Conservation (phyloP, 2,797 vertebrate genomes). For the Pseudopleuronectes americanus region DNA sequence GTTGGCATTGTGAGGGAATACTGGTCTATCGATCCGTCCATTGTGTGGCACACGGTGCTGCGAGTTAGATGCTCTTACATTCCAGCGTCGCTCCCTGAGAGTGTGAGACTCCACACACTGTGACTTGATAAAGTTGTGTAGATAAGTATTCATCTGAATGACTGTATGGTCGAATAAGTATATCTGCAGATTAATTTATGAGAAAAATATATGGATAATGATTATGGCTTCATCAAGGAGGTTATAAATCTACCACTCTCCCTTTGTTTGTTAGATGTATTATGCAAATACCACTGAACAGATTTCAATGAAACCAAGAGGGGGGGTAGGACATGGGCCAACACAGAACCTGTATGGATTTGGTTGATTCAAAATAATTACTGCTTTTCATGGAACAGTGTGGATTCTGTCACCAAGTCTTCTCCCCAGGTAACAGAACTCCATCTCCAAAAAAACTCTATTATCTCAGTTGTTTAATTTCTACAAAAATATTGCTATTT, state of each 20-base stretch:
- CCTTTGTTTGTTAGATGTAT: too few species aligned
- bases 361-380: conserved; percentile 17
- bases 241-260: too few species aligned
- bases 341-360: too few species aligned
- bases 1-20: conserved; percentile 59
- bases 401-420: neutral
- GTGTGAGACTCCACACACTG: conserved; percentile 19
- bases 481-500: neutral
- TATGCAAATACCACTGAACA: too few species aligned
- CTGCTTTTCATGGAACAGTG: neutral
- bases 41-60: conserved; percentile 53
- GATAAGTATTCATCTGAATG: too few species aligned
- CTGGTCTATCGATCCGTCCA: conserved; percentile 60
- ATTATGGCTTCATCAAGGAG: too few species aligned
- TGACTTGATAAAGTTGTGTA: conserved; percentile 1
- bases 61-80: conserved; percentile 34
- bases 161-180: too few species aligned
- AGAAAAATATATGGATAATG: too few species aligned
- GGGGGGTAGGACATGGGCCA: too few species aligned
- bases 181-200: too few species aligned
- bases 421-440: neutral
- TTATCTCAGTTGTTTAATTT: neutral
- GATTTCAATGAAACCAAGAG: too few species aligned
- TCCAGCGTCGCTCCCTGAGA: conserved; percentile 8
- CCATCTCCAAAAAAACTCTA: neutral